Evolutionary conservation across 1,140 invertebrate species (phyloP), one percentile per base, ranked within the genome.

Genomic region (Drosophila burlai): DNA sequence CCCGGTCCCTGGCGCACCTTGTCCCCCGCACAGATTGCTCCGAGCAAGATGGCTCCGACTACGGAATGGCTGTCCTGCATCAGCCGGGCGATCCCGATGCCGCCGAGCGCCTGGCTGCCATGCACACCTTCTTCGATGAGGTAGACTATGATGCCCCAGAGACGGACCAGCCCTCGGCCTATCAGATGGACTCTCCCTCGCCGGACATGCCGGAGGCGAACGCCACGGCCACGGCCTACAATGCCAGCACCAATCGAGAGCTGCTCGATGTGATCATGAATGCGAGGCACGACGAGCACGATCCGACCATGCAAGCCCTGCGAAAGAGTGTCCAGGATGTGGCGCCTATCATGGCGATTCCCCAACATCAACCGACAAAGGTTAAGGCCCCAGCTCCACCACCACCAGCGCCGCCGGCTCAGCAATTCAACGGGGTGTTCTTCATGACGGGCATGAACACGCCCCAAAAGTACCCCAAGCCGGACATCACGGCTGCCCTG

Each of bases 1-100:
- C 92, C 77, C 93, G 95, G 10, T 95, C 95, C 43, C 79, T 95
- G 42, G 93, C 94, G 15, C 94, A 95, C 85, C 89, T 95, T 31
- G 94, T 93, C 15, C 72, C 87, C 2, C 91, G 81, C 31, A 85
- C 80, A 0, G 84, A 91, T n/a, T 90, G 91, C 59, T 89, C 89
- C 4, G 92, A 93, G 21, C 74, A 86, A 24, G 92, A 93, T 62
- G 92, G 81, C 57, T 92, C 92, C 11, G 92, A 93, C 16, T 93
- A 91, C 21, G 92, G 89, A 3, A 76, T 93, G 81, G 24, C 82
- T 13, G 73, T 91, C 42, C 36, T 80, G 13, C 81, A 92, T 26
- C 91, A 89, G 66, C 73, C 87, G 3, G 73, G 63, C 0, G 77
- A 89, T 62, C 31, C 68, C 4, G 78, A 60, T 8, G 75, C 90